Percentiles rank a stretch among this genome's conserved stretches.
Evolutionary conservation across 2,888 invertebrate species (phyloP).

Genomic region (Luffia ferchaultella): DNA sequence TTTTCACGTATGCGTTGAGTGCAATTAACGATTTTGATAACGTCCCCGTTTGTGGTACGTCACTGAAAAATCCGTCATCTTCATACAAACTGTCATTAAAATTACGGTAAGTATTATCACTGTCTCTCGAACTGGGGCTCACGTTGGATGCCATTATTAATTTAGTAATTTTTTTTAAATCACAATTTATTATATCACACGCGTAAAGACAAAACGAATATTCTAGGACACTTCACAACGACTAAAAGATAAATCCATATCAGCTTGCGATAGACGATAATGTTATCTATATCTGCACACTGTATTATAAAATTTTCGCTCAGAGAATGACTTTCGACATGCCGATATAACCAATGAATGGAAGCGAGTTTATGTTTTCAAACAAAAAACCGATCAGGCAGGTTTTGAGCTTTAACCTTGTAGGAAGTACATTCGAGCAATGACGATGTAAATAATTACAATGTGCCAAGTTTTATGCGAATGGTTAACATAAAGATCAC

Average conservation of each 20-base stretch:
- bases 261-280: not conserved
- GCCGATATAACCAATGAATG: too few relatives aligned
- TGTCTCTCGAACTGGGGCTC: not conserved
- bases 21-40: conserved; percentile 47
- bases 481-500: too few relatives aligned
- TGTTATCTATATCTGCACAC: not conserved
- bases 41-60: conserved; percentile 40
- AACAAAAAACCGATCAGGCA: not conserved
- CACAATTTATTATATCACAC: not conserved
- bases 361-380: not conserved
- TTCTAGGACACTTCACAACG: not conserved
- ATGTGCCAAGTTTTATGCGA: too few relatives aligned
- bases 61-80: conserved; percentile 47
- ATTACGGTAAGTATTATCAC: conserved; percentile 2
- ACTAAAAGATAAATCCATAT: not conserved
- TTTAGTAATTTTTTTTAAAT: not conserved
- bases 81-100: conserved; percentile 16
- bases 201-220: not conserved
- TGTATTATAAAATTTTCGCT: too few relatives aligned
- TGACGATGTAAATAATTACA: too few relatives aligned
- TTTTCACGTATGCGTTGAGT: conserved; percentile 50
- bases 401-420: not conserved
- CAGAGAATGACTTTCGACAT: too few relatives aligned
- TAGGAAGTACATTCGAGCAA: not conserved
- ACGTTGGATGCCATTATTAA: not conserved